Conservation (phyloP, 1,140 invertebrate species). For the Eurosta solidaginis region DNA sequence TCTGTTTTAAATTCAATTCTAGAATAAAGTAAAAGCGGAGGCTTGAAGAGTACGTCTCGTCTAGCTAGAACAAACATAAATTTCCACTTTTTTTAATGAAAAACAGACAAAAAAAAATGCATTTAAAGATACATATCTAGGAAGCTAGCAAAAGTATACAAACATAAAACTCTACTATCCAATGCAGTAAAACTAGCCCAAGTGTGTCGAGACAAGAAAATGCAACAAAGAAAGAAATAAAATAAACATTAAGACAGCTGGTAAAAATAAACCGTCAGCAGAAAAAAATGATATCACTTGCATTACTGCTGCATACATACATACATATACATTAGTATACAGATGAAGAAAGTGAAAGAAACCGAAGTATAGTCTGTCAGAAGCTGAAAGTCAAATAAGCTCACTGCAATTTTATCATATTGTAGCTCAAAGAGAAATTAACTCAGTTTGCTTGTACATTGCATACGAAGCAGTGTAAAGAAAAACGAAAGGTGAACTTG, state of each 20-base stretch:
- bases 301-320: not conserved
- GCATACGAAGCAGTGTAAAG: not conserved
- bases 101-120: not conserved
- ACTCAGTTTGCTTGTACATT: not conserved
- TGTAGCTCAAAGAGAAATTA: too few species aligned
- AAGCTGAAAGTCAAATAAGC: not conserved
- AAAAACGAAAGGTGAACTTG: not conserved
- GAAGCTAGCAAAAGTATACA: not conserved
- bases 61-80: too few species aligned
- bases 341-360: slow-evolving; percentile 16
- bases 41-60: too few species aligned
- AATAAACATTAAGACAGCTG: not conserved
- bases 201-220: slow-evolving; percentile 19
- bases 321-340: too few species aligned
- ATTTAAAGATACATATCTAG: not conserved
- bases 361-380: not conserved
- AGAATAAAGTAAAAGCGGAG: too few species aligned
- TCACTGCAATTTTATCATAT: not conserved
- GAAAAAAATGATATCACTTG: not conserved
- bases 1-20: too few species aligned
- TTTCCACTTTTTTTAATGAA: too few species aligned
- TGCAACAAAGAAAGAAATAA: not conserved
- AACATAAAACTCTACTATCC: not conserved
- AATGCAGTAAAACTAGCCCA: not conserved
- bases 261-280: not conserved